Evolutionary conservation across 2,797 vertebrate genomes (phyloP), one percentile per base, ranked within the genome.

Genomic region (Typhlichthys subterraneus): DNA sequence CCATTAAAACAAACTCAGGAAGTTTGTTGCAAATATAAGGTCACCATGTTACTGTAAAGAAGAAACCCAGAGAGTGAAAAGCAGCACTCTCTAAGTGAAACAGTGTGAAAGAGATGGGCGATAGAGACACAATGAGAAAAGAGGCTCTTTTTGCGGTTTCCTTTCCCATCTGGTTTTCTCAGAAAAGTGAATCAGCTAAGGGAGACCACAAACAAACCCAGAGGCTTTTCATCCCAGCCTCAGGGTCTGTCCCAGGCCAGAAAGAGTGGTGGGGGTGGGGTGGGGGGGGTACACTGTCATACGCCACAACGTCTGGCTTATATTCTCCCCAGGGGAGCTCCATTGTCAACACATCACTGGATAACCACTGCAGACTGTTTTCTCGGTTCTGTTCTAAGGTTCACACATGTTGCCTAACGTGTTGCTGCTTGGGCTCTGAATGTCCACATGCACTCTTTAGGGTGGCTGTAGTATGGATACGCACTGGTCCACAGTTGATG

Each of bases 121-220:
- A 61, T 68, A 42, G 42, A 67, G 69, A 63, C 54, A 48, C 33
- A 75, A 63, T 56, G 63, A 82, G 75, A 76, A 70, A 75, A n/a
- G 8, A 73, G 59, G 55, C 67, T 61, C 54, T 61, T 60, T 80
- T 45, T 84, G 79, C 1, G 69, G 71, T 88, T 81, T 84, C 66
- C 67, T 65, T 57, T 75, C 53, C 12, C 33, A 80, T 63, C 66
- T 33, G 47, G 53, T 75, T 64, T 86, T 86, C 77, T 86, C 86
- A 91, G 87, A 89, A 88, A 79, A 82, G 80, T 88, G 88, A 92
- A 89, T 91, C 86, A 91, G 81, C 85, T 33, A 11, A 63, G 73
- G 70, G 59, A 72, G 81, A 90, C 89, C 86, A 66, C 87, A 84
- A 74, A 85, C 65, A 70, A 83, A 76, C 77, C 83, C 69, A 57